Evolutionary conservation across 2,113 vertebrate species (phyloP), one percentile per base, ranked within the genome.

Genomic region (Recurvirostra avosetta): DNA sequence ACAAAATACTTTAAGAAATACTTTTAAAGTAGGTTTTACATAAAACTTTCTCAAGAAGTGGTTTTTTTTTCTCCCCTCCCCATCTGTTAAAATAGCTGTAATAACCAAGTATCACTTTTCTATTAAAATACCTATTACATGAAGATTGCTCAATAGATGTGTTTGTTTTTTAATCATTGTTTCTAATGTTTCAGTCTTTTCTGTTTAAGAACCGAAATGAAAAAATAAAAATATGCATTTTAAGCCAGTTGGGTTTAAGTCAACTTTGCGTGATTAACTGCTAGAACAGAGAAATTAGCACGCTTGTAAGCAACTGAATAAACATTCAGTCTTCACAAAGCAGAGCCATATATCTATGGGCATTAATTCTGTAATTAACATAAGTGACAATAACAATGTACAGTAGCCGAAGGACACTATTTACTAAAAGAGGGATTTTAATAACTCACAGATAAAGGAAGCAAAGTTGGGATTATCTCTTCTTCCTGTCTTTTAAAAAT

Each of bases 401-500:
- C 2, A 72, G 17, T 38, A 88, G 9, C n/a, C 11, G 6, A 86
- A 96, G 50, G 30, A 79, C 32, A 86, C 25, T 83, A 43, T 88
- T 95, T 90, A 86, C 49, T 43, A 75, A 27, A 90, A 90, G 36
- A 40, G 22, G 61, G 26, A 67, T 73, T 68, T 95, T 92, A 90
- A 66, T 84, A 90, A 85, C 40, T 58, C 23, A 70, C 43, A 83
- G 50, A 95, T 30, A 95, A 49, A 81, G 72, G 67, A 94, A 73
- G 47, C 9, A 93, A 52, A 86, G 38, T 14, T 88, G 55, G 23
- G 27, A 97, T 74, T 71, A 40, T 92, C 47, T 86, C 86, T 74
- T 86, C 67, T 92, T 78, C 78, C 55, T 0, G 1, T 86, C 94
- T 96, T 94, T 92, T 70, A 95, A 95, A 94, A 92, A 63, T 59